Evolutionary conservation across 37 sponge, comb jelly and placozoan genomes (phyloP).

Genomic region (Agelas oroides): DNA sequence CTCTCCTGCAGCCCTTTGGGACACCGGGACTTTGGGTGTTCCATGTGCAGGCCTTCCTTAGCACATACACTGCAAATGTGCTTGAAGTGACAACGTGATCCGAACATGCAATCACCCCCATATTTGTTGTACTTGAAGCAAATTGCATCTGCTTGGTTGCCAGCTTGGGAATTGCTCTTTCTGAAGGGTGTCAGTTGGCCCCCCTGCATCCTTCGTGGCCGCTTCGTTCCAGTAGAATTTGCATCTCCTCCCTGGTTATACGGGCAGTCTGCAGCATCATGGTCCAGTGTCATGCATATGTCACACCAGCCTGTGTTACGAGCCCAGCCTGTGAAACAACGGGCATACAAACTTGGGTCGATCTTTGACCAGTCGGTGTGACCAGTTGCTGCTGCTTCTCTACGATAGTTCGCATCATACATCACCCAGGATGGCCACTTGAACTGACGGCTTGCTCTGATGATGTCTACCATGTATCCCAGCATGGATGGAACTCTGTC

Average conservation of each 20-base stretch:
- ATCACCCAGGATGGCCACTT: conserved; percentile 3
- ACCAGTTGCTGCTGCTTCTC: neutral
- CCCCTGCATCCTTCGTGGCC: too few species aligned
- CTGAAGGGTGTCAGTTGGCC: too few species aligned
- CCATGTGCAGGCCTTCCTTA: too few species aligned
- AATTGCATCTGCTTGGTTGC: neutral
- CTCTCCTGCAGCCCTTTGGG: too few species aligned
- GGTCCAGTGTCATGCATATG: neutral
- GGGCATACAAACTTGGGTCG: neutral
- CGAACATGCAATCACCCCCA: neutral
- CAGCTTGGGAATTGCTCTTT: too few species aligned
- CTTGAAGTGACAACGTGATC: neutral
- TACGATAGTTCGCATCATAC: neutral
- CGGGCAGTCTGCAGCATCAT: neutral
- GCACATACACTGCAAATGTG: neutral
- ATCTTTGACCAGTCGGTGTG: neutral
- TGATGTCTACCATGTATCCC: neutral
- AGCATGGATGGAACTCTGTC: neutral
- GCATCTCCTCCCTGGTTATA: neutral
- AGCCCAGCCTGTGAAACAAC: neutral
- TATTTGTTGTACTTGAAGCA: neutral
- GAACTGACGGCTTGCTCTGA: neutral
- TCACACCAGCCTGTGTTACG: neutral
- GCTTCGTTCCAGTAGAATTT: too few species aligned
- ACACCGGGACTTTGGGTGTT: too few species aligned